Conservation (phyloP, 2,797 vertebrate species). For the Sardinella longiceps region DNA sequence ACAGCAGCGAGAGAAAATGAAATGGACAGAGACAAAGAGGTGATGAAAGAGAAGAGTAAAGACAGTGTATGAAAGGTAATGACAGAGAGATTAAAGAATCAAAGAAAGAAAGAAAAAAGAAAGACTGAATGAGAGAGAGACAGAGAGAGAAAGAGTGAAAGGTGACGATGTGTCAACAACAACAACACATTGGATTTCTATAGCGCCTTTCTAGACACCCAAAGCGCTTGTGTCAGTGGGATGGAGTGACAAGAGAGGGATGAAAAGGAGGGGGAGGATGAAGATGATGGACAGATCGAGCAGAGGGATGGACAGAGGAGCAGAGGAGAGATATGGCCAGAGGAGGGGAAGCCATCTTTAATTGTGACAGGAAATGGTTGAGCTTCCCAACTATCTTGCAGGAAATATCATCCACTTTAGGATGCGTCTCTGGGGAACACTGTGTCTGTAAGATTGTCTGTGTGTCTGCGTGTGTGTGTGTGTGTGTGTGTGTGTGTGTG, state of each 20-base stretch:
- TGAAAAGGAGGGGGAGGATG: not conserved
- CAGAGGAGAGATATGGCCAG: not conserved
- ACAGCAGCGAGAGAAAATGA: conserved; percentile 18
- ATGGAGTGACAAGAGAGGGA: not conserved
- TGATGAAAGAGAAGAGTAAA: not conserved
- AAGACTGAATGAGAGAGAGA: not conserved
- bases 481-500: not conserved
- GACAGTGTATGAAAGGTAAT: not conserved
- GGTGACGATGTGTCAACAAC: not conserved
- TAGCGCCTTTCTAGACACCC: too few species aligned
- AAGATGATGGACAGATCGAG: not conserved
- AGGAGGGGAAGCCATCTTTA: conserved; percentile 45
- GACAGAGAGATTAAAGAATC: not conserved
- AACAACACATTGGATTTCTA: too few species aligned
- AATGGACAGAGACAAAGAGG: not conserved
- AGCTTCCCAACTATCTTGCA: conserved; percentile 69
- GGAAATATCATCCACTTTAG: conserved; percentile 75
- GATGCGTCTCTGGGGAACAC: conserved; percentile 62
- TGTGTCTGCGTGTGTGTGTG: not conserved
- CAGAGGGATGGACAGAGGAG: not conserved
- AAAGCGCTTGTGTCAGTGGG: too few species aligned
- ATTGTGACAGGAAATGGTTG: conserved; percentile 77
- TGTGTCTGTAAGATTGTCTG: too few species aligned
- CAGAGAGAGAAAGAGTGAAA: not conserved
- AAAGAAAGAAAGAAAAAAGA: not conserved